A percentile compares a stretch with the other conserved stretches of the same genome.
Evolutionary conservation across 2,797 vertebrate genomes (phyloP).

Genomic region (Sciurus carolinensis): DNA sequence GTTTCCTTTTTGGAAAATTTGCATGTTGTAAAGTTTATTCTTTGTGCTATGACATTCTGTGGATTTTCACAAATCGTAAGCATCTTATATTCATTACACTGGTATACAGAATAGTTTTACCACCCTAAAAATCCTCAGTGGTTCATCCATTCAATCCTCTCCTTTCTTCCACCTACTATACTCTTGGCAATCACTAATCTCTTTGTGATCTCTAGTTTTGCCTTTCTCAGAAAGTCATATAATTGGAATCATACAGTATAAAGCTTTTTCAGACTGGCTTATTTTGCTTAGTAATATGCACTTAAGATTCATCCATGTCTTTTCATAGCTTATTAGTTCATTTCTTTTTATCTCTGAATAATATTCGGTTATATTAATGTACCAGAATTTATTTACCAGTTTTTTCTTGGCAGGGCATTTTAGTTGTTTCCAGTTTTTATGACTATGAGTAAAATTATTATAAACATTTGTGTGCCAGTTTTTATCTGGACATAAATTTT

Average conservation of each 20-base stretch:
- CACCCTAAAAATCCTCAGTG: neutral
- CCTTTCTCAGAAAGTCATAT: neutral
- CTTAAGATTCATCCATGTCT: neutral
- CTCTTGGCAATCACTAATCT: neutral
- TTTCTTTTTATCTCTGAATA: neutral
- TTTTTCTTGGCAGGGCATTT: neutral
- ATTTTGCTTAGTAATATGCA: neutral
- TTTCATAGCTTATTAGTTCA: neutral
- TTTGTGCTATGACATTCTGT: neutral
- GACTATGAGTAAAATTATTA: neutral
- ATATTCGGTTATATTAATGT: neutral
- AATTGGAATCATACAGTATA: neutral
- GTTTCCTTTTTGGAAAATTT: neutral
- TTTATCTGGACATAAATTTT: neutral
- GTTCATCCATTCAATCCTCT: neutral
- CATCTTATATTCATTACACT: neutral
- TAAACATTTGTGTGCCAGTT: constrained; percentile 17
- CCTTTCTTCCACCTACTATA: neutral
- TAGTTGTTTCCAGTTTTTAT: neutral
- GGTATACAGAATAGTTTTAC: neutral
- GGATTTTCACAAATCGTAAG: constrained; percentile 1
- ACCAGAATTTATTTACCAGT: neutral
- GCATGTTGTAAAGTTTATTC: neutral
- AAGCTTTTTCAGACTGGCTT: neutral
- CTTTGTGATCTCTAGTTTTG: neutral